Base-by-base conservation (phyloP, 2,113 vertebrate species). In the Natator depressus region DNA sequence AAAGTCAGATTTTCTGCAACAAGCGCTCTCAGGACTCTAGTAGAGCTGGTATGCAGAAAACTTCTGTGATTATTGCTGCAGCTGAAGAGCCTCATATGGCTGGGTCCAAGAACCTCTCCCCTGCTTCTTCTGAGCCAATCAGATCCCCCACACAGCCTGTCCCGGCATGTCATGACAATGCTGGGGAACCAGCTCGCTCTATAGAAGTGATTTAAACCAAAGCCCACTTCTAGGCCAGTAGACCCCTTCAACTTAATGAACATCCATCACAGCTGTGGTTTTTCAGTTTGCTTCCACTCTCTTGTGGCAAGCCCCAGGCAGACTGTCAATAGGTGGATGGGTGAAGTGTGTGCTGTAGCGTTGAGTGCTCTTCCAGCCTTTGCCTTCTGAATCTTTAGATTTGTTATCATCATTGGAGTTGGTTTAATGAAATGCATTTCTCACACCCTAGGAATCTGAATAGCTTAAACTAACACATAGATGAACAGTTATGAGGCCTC, bases 1-100 rank as follows among this genome's bases (percentile, higher is more conserved):
- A 99, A 98, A 98, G 96, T 38, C 98, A 99, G 96, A 98, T 99
- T 89, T 98, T 99, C 96, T 97, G 99, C 97, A 88, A 97, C 96
- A 98, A 98, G 89, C 98, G 89, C 80, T 89, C 96, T 88, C 98
- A 97, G 38, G 98, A 97, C 80, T 91, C 96, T 94, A 91, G 86
- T 84, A 89, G 94, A 47, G 91, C 92, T 55, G 96, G 93, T 69
- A 78, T 5, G 91, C 97, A 97, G 94, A 98, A 91, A 55, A 91
- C 78, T 83, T 88, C 93, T 72, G 93, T 96, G 62, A 82, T 86
- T 59, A 75, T 94, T 90, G 97, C 97, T 89, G 82, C 96, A n/a
- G 91, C 96, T 85, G 91, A 91, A 85, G 98, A 89, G 92, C 91
- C 89, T 90, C 8, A 0, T 10, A 91, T n/a, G 95, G 84, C 97